Conservation (phyloP, 2,888 invertebrate genomes). For the Trimorus sp. region DNA sequence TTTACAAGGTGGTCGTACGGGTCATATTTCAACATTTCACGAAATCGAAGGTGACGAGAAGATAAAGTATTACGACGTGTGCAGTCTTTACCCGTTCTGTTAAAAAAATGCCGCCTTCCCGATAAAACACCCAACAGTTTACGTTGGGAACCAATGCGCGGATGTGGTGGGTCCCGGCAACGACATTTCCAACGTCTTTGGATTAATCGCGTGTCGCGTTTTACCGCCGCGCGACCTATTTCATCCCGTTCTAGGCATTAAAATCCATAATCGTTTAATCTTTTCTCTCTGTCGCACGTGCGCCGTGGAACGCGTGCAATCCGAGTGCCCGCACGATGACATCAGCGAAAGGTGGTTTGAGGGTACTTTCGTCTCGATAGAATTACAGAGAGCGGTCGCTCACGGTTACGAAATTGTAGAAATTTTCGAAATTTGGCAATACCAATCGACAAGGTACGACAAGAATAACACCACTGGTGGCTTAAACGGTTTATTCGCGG, state of each 20-base stretch:
- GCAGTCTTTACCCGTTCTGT: neutral
- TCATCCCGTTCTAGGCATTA: neutral
- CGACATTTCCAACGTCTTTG: neutral
- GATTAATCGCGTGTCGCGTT: neutral
- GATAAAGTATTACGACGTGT: neutral
- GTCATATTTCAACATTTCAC: neutral
- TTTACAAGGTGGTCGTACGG: neutral
- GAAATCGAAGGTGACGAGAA: neutral
- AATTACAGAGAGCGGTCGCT: neutral
- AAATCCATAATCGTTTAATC: slow-evolving; percentile 1
- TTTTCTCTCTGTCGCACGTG: neutral
- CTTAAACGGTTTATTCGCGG: slow-evolving; percentile 21
- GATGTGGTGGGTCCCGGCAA: neutral
- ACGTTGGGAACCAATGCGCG: neutral
- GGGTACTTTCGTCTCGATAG: neutral
- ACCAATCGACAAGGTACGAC: slow-evolving; percentile 31
- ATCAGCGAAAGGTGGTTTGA: neutral
- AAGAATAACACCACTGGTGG: neutral
- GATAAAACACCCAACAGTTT: neutral
- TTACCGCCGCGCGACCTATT: slow-evolving; percentile 1
- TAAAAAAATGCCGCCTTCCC: neutral
- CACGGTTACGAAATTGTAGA: slow-evolving; percentile 65
- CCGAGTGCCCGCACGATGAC: neutral
- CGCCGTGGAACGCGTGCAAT: neutral
- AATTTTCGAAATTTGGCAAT: slow-evolving; percentile 76